A percentile compares a stretch with the other conserved stretches of the same genome.
Conservation (phyloP, 2,797 vertebrate genomes). For the Pampus argenteus region DNA sequence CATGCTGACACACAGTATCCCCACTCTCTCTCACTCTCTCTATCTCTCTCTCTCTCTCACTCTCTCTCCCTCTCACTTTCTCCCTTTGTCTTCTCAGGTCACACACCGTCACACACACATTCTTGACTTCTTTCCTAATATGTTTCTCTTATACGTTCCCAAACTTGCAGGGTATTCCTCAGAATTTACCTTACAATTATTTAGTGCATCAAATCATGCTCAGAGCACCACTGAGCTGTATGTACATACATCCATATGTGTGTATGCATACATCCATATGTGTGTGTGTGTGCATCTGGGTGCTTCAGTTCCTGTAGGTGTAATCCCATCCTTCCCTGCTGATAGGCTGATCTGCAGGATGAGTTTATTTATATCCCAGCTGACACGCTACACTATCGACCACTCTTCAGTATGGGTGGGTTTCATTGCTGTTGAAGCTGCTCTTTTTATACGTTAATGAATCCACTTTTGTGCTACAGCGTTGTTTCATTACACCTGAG, state of each 20-base stretch:
- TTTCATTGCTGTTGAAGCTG: constrained; percentile 18
- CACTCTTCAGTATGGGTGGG: constrained; percentile 14
- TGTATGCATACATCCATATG: background rate
- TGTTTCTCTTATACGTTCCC: background rate
- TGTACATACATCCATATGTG: background rate
- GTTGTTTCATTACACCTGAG: background rate
- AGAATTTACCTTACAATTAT: background rate
- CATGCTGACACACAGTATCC: constrained; percentile 37
- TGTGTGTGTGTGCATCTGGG: constrained; percentile 18
- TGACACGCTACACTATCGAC: constrained; percentile 62
- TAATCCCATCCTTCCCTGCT: constrained; percentile 53
- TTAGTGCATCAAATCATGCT: background rate
- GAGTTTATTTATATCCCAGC: constrained; percentile 68
- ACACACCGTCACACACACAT: background rate
- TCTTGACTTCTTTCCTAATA: background rate
- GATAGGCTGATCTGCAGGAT: constrained; percentile 44
- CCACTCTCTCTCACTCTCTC: constrained; percentile 3
- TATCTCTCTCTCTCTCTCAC: too few species aligned
- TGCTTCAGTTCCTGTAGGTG: constrained; percentile 50
- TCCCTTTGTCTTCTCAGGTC: constrained; percentile 3
- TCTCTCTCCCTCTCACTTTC: too few species aligned
- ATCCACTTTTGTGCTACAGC: background rate
- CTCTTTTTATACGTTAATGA: constrained; percentile 16
- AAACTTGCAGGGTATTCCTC: background rate
- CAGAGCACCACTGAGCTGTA: constrained; percentile 9